Conservation (phyloP, 2,113 vertebrate species). For the Colaptes auratus region DNA sequence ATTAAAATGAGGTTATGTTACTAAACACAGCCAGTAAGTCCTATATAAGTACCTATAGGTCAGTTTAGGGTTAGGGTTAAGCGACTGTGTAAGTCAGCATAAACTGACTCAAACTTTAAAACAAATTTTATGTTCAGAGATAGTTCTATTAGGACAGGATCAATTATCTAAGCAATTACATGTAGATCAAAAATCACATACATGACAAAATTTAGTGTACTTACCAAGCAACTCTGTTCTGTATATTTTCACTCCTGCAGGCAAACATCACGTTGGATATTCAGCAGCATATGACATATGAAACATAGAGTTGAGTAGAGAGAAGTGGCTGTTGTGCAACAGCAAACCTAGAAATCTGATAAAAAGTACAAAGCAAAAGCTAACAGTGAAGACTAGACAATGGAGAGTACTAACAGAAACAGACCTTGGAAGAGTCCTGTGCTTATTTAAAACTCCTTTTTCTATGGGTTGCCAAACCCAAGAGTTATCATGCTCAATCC, state of each 20-base stretch:
- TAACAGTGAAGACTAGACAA: not conserved
- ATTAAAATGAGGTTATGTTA: not conserved
- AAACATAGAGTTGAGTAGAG: not conserved
- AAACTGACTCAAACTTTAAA: not conserved
- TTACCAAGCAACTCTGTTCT: not conserved
- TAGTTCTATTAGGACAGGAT: not conserved
- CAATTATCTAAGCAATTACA: not conserved
- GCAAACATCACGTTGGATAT: not conserved
- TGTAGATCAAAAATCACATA: not conserved
- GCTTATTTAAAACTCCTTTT: not conserved
- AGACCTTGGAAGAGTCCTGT: not conserved
- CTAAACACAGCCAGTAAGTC: not conserved
- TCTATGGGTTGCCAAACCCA: not conserved
- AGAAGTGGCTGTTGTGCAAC: not conserved
- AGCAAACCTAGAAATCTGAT: not conserved
- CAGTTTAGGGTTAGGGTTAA: not conserved
- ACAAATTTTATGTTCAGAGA: not conserved
- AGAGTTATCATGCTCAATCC: not conserved
- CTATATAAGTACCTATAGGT: not conserved
- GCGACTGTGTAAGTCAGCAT: not conserved
- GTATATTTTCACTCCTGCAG: accelerated
- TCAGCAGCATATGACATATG: not conserved
- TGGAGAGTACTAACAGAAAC: not conserved
- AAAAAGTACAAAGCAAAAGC: not conserved
- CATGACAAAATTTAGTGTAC: not conserved